Conservation (phyloP, 2,113 vertebrate genomes). For the Psophia crepitans region DNA sequence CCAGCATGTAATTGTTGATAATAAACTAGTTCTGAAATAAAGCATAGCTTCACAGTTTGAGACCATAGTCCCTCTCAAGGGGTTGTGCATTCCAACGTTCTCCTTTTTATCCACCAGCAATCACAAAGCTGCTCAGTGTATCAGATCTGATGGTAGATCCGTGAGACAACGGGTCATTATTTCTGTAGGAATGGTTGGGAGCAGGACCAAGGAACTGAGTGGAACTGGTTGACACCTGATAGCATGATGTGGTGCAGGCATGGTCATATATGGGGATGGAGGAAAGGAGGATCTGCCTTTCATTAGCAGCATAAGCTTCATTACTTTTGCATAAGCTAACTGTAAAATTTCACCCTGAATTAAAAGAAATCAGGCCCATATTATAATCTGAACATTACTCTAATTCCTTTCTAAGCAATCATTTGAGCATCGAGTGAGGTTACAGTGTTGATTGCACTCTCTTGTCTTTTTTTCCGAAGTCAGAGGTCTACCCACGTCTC, state of each 20-base stretch:
- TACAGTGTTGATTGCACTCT: not conserved
- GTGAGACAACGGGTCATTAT: not conserved
- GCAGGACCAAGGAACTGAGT: not conserved
- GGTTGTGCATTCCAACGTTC: not conserved
- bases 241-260: not conserved
- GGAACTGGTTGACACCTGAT: not conserved
- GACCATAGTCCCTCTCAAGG: not conserved
- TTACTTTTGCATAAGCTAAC: not conserved
- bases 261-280: not conserved
- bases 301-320: not conserved
- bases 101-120: not conserved
- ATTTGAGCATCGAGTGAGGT: not conserved
- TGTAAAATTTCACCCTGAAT: not conserved
- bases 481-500: not conserved
- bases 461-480: not conserved
- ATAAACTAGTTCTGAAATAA: not conserved
- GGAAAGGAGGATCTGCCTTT: not conserved
- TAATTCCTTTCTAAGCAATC: not conserved
- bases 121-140: not conserved
- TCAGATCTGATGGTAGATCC: not conserved
- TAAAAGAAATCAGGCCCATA: not conserved
- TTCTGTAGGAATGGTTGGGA: not conserved
- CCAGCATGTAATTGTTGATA: not conserved
- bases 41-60: not conserved
- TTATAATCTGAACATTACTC: not conserved